These are phyloP conservation scores for Sylvilagus bachmani DNA, from an alignment of 2,113 vertebrate species.

Conservation along the genomic window DNA sequence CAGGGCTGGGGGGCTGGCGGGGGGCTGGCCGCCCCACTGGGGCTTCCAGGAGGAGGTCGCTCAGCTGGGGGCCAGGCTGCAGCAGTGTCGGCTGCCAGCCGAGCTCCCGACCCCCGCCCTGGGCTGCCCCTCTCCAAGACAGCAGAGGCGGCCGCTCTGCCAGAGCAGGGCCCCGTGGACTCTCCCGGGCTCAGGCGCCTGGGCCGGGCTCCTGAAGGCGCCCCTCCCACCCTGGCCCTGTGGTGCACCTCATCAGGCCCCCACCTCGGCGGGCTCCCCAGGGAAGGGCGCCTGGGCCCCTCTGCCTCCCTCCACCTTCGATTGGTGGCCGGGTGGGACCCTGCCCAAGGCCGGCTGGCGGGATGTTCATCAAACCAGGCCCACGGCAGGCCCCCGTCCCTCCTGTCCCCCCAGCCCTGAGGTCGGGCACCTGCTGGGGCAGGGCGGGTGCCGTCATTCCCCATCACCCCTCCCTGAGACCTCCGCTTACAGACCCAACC, in stretches of 20 bases:
- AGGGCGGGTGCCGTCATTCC: too few relatives aligned
- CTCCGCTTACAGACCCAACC: not conserved
- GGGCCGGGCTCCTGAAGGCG: not conserved
- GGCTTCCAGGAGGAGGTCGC: not conserved
- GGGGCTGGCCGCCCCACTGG: not conserved
- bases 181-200: not conserved
- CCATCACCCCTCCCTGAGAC: too few relatives aligned
- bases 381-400: not conserved
- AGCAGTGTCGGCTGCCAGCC: not conserved
- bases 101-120: not conserved
- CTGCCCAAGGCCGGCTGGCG: rapidly evolving
- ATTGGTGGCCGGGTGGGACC: too few relatives aligned
- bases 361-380: not conserved
- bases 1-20: too few relatives aligned
- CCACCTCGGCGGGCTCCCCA: not conserved
- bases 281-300: not conserved
- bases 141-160: not conserved
- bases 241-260: not conserved
- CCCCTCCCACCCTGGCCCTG: not conserved
- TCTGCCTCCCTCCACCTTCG: not conserved
- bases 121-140: not conserved
- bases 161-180: not conserved
- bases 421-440: too few relatives aligned
- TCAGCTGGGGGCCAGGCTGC: too few relatives aligned
- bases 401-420: not conserved